A percentile compares a stretch with the other conserved stretches of the same genome.
phyloP scores from a whole-genome alignment of 1,140 invertebrate genomes.

The Thaumetopoea pityocampa region DNA sequence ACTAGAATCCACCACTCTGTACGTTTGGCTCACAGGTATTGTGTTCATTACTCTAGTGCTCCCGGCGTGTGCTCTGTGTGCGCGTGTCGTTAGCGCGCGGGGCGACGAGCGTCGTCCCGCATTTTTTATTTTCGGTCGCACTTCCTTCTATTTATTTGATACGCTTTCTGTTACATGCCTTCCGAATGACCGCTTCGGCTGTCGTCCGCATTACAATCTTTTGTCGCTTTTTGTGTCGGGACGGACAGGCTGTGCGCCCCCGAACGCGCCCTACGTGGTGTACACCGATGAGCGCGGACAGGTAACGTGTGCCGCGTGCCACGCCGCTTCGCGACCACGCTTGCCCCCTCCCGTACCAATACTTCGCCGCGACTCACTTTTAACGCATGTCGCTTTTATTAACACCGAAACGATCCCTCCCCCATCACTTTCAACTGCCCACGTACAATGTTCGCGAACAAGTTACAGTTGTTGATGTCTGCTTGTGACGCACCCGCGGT shows the following conservation, averaged over 20 bases:
- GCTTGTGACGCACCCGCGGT: too few relatives aligned
- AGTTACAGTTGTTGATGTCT: too few relatives aligned
- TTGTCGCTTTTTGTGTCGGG: conserved; percentile 70
- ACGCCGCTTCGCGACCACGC: conserved; percentile 15
- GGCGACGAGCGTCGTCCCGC: conserved; percentile 41
- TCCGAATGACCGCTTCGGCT: conserved; percentile 74
- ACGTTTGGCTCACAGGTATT: conserved; percentile 74
- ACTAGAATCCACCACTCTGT: conserved; percentile 71
- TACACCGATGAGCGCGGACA: conserved; percentile 97
- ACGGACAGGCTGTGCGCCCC: conserved; percentile 77
- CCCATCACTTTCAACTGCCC: too few relatives aligned
- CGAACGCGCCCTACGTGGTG: conserved; percentile 94
- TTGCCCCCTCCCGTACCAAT: conserved; percentile 1
- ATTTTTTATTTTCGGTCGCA: conserved; percentile 60
- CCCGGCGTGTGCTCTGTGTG: conserved; percentile 68
- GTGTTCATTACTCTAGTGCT: conserved; percentile 70
- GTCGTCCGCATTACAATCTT: conserved; percentile 70
- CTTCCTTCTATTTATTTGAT: conserved; percentile 68
- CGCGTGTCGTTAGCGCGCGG: conserved; percentile 49
- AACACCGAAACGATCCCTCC: neutral
- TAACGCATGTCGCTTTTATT: conserved; percentile 17
- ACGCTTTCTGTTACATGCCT: conserved; percentile 77
- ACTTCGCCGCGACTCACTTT: conserved; percentile 2
- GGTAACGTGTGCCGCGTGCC: conserved; percentile 80
- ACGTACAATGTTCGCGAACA: too few relatives aligned